phyloP scores from a whole-genome alignment of 2,888 invertebrate genomes.

The Acronicta aceris region DNA sequence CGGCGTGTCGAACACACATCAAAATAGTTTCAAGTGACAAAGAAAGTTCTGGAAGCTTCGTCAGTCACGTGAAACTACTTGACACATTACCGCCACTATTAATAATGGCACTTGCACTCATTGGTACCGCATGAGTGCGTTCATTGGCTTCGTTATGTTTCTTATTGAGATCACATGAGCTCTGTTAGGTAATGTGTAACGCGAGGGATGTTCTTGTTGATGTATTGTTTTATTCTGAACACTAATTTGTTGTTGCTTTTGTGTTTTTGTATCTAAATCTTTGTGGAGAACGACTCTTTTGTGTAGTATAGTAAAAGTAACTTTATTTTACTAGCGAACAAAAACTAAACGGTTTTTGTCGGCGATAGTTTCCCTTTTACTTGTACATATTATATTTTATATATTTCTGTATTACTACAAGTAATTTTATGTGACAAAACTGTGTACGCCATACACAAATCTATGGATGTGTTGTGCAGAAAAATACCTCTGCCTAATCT shows the following conservation, averaged over 20 bases:
- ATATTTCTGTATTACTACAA: too few species aligned
- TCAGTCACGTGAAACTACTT: neutral
- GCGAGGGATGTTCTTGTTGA: neutral
- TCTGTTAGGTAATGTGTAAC: slow-evolving; percentile 2
- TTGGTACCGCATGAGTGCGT: slow-evolving; percentile 1
- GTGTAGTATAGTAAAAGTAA: too few species aligned
- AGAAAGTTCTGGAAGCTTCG: slow-evolving; percentile 2
- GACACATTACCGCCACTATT: neutral
- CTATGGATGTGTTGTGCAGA: too few species aligned
- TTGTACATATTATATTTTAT: too few species aligned
- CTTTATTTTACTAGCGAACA: too few species aligned
- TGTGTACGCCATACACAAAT: too few species aligned
- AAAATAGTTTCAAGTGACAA: slow-evolving; percentile 1
- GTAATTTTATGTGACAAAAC: too few species aligned
- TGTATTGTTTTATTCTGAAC: neutral
- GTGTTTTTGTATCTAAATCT: too few species aligned
- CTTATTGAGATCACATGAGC: slow-evolving; percentile 7
- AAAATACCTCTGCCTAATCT: too few species aligned
- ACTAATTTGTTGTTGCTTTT: neutral
- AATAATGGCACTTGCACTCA: slow-evolving; percentile 14
- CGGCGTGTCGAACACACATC: neutral
- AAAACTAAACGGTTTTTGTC: too few species aligned
- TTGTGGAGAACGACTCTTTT: too few species aligned
- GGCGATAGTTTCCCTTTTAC: too few species aligned
- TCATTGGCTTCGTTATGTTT: slow-evolving; percentile 4